Evolutionary conservation across 2,113 vertebrate genomes (phyloP).

Genomic region (Cinclus cinclus): DNA sequence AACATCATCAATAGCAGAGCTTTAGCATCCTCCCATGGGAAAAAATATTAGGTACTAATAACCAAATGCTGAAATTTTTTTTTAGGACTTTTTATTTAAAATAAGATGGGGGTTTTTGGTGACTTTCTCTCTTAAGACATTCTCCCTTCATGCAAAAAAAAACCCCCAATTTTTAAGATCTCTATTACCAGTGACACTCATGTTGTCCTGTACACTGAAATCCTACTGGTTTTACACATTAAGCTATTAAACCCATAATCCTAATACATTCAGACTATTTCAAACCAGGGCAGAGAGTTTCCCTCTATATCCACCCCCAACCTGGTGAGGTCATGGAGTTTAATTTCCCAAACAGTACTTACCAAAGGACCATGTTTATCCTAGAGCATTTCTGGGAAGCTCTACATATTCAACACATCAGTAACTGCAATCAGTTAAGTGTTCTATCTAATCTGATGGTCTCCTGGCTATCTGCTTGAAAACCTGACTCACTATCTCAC

Average conservation of each 20-base stretch:
- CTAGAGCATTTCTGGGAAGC: not conserved
- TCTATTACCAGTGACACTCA: rapidly evolving
- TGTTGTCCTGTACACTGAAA: rapidly evolving
- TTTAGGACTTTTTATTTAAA: not conserved
- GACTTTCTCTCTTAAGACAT: not conserved
- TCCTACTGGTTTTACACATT: not conserved
- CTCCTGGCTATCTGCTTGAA: not conserved
- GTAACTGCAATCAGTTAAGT: not conserved
- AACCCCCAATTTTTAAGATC: rapidly evolving
- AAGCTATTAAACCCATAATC: not conserved
- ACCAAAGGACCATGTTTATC: not conserved
- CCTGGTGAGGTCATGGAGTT: not conserved
- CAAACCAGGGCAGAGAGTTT: not conserved
- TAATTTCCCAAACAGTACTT: not conserved
- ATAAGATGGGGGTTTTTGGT: rapidly evolving
- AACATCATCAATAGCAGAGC: not conserved
- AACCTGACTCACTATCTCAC: not conserved
- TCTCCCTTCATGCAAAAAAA: not conserved
- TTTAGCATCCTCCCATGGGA: not conserved
- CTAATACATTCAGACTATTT: not conserved
- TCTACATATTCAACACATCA: not conserved
- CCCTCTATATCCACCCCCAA: not conserved
- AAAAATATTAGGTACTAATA: not conserved
- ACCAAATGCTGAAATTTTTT: not conserved
- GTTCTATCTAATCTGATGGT: not conserved